Base-by-base conservation (phyloP, 2,888 invertebrate species). In the Paralinhomoeus sp. region DNA sequence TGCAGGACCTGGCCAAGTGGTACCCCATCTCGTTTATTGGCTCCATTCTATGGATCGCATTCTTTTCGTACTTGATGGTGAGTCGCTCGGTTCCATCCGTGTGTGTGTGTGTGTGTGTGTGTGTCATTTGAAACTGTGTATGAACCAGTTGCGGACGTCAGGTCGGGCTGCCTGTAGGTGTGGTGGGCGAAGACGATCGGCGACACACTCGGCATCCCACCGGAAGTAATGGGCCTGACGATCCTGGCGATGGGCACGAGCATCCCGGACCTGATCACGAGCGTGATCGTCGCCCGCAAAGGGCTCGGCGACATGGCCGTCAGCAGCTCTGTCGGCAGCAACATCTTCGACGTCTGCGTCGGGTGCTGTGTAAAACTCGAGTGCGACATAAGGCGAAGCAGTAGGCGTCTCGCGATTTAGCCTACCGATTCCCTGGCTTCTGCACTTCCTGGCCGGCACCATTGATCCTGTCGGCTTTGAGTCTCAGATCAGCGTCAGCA, bases 251-350 rank as follows among this genome's bases (percentile, higher is more conserved):
- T 91, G 45, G 91, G 91, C 52, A 93, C 91, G 48, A 89, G 87
- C 59, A 89, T 93, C 60, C 93, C 93, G 27, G 93, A 93, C 70
- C 77, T 93, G 60, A 91, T 93, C 68, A 93, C 91, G 53, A 87
- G 85, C 53, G 91, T 93, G 56, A 89, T 93, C 64, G 91, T 93
- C 52, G 91, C 91, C 49, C 75, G 89, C 58, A 93, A 93, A 69
- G 93, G 93, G 47, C 83, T 87, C 64, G 93, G 91, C 47, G 91
- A 93, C 68, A 93, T 93, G 93, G 91, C 91, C 50, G 91, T 93
- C 47, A 89, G 89, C 56, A 89, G 87, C 62, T 91, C 91, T 44
- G 85, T 93, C 54, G 93, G 93, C 62, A 87, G 87, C 71, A 93
- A 93, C 71, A 85, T 93, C 64, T 93, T 93, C 70, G 93, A 93